These are phyloP conservation scores for Ophion ventricosus DNA, from an alignment of 2,888 invertebrate genomes.

Conservation along the genomic window DNA sequence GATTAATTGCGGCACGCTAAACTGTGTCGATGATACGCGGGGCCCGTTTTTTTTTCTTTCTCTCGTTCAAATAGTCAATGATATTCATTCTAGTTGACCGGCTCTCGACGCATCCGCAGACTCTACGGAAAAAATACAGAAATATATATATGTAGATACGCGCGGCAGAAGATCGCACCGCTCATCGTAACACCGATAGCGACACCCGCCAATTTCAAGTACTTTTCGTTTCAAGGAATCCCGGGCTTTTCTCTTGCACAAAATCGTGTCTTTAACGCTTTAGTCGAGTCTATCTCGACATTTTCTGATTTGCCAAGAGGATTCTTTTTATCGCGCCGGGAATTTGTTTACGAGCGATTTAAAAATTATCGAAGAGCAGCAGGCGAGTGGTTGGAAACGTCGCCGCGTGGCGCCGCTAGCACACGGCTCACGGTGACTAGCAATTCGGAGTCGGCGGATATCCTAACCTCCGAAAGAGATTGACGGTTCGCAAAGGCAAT, in stretches of 20 bases:
- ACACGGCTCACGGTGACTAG: conserved; percentile 73
- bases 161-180: background rate
- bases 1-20: background rate
- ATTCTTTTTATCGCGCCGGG: background rate
- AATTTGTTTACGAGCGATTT: background rate
- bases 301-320: background rate
- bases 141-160: conserved; percentile 18
- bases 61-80: conserved; percentile 5
- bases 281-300: no score
- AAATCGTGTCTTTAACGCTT: no score
- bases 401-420: conserved; percentile 17
- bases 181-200: no score
- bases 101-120: conserved; percentile 37
- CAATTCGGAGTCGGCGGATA: conserved; percentile 68
- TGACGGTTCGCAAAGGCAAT: conserved; percentile 64
- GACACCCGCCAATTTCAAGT: no score
- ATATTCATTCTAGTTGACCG: conserved; percentile 36
- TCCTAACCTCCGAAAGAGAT: conserved; percentile 64
- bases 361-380: background rate
- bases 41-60: background rate
- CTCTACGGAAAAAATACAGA: conserved; percentile 16
- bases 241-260: no score
- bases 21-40: background rate
- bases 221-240: no score
- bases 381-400: conserved; percentile 5